These are phyloP conservation scores for Pristionchus fissidentatus DNA, from an alignment of 2,888 invertebrate species.

Conservation along the genomic window DNA sequence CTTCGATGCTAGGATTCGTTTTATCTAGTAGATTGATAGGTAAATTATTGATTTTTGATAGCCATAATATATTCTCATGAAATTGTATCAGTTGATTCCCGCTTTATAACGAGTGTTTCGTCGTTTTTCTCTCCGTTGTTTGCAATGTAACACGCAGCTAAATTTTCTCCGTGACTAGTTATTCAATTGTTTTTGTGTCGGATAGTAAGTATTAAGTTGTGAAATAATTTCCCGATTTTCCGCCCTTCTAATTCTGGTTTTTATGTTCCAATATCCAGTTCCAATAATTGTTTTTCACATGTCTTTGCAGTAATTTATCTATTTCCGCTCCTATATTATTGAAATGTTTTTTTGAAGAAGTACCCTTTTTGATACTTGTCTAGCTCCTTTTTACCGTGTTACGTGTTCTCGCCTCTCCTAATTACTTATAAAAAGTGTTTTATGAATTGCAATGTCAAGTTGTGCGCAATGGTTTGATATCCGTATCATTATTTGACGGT, in stretches of 20 bases:
- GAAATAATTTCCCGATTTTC: not conserved
- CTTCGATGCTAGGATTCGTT: constrained; percentile 16
- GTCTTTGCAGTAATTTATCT: constrained; percentile 30
- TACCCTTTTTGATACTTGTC: not conserved
- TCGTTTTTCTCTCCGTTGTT: constrained; percentile 32
- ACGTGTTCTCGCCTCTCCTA: not conserved
- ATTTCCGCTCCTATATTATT: not conserved
- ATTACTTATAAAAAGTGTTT: constrained; percentile 36
- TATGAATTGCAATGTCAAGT: not conserved
- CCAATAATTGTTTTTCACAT: too few species aligned
- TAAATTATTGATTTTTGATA: constrained; percentile 17
- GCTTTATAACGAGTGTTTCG: constrained; percentile 31
- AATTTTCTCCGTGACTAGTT: not conserved
- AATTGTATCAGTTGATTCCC: not conserved
- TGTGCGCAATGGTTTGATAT: not conserved
- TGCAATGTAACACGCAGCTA: constrained; percentile 9
- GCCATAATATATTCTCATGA: not conserved
- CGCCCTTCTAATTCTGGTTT: not conserved
- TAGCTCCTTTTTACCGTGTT: constrained; percentile 4
- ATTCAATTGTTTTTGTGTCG: too few species aligned
- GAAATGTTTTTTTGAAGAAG: not conserved
- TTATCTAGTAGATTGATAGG: constrained; percentile 19
- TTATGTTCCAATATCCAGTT: too few species aligned
- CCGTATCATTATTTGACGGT: not conserved
- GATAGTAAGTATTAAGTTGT: constrained; percentile 35